Conservation (phyloP, 2,888 invertebrate species). For the Heteropelma amictum region DNA sequence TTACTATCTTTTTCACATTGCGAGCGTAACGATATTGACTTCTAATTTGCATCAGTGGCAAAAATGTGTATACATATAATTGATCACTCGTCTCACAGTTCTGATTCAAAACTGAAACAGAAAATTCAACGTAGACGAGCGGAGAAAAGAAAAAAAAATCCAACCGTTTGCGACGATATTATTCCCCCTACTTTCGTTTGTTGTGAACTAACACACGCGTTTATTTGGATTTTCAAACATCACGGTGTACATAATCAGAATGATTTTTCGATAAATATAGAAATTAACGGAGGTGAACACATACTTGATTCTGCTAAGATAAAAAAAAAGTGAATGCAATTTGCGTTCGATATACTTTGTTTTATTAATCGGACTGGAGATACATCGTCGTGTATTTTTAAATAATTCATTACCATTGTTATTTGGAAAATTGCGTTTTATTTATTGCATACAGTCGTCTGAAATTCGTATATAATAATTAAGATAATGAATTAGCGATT, state of each 20-base stretch:
- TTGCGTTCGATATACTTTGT: no score
- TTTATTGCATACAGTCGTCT: no score
- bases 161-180: background rate
- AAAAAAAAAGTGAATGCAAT: background rate
- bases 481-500: no score
- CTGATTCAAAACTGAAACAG: background rate
- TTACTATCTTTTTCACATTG: background rate
- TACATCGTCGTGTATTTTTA: no score
- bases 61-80: conserved; percentile 2
- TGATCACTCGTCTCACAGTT: background rate
- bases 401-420: no score
- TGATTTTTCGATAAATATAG: background rate
- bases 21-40: background rate
- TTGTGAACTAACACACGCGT: conserved; percentile 4
- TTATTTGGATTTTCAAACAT: background rate
- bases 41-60: background rate
- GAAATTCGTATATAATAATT: no score
- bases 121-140: background rate
- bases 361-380: no score
- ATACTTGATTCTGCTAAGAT: background rate
- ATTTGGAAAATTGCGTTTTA: no score
- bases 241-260: background rate
- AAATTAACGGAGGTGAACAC: background rate
- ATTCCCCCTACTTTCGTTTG: conserved; percentile 4
- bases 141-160: conserved; percentile 26